These are phyloP conservation scores for Chionodraco myersi DNA, from an alignment of 2,113 vertebrate species.

Conservation along the genomic window DNA sequence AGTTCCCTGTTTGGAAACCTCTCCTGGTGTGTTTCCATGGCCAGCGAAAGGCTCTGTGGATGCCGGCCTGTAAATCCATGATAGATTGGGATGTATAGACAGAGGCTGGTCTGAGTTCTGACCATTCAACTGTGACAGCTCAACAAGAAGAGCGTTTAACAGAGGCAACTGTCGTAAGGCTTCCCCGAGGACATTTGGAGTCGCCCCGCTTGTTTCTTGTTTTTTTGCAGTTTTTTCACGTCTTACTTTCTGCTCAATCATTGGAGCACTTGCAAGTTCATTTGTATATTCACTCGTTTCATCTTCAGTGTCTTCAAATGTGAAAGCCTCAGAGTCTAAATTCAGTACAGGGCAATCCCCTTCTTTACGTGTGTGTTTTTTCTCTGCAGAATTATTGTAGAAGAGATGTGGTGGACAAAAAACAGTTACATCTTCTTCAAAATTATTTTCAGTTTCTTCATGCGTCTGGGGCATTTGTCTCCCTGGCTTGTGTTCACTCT, in stretches of 20 bases:
- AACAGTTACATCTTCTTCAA: slow-evolving; percentile 63
- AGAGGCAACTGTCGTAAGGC: slow-evolving; percentile 86
- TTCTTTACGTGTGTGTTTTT: slow-evolving; percentile 24
- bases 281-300: slow-evolving; percentile 23
- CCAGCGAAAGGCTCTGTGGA: slow-evolving; percentile 18
- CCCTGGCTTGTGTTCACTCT: slow-evolving; percentile 36
- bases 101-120: slow-evolving; percentile 60
- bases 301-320: slow-evolving; percentile 55
- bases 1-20: background rate
- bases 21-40: slow-evolving; percentile 7
- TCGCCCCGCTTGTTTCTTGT: slow-evolving; percentile 15
- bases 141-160: slow-evolving; percentile 88
- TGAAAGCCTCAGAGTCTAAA: slow-evolving; percentile 38
- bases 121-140: slow-evolving; percentile 86
- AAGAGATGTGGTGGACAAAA: slow-evolving; percentile 90
- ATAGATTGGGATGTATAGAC: slow-evolving; percentile 70
- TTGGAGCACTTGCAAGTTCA: background rate
- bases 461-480: slow-evolving; percentile 1
- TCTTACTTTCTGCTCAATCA: background rate
- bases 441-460: slow-evolving; percentile 22
- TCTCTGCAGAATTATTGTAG: slow-evolving; percentile 78
- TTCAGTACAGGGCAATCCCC: slow-evolving; percentile 24
- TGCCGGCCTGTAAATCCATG: slow-evolving; percentile 77
- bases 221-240: background rate
- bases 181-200: slow-evolving; percentile 47